Evolutionary conservation across 2,797 vertebrate genomes (phyloP).

Genomic region (Pseudomugil gertrudae): DNA sequence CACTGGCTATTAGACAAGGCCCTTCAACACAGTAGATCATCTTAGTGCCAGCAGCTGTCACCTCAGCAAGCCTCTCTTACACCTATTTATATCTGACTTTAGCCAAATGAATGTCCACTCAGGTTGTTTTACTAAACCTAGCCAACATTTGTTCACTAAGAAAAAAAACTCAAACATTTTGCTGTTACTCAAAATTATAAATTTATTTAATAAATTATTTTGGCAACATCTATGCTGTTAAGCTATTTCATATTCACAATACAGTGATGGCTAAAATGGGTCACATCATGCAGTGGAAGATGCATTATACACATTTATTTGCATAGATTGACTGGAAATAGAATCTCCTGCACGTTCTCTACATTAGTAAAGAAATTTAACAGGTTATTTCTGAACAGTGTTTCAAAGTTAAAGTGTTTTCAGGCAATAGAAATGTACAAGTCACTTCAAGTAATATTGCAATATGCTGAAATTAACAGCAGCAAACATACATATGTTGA

Average conservation of each 20-base stretch:
- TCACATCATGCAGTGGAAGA: conserved; percentile 8
- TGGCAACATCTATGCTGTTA: conserved; percentile 27
- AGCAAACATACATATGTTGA: conserved; percentile 12
- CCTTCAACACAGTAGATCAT: conserved; percentile 63
- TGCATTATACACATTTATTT: conserved; percentile 39
- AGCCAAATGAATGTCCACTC: conserved; percentile 9
- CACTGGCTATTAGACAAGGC: conserved; percentile 55
- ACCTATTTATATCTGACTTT: conserved; percentile 36
- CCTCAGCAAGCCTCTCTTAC: conserved; percentile 1
- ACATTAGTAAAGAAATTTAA: conserved; percentile 4
- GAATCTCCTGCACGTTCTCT: conserved; percentile 1
- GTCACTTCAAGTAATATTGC: conserved; percentile 31
- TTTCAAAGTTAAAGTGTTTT: background rate
- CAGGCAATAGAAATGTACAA: conserved; percentile 9
- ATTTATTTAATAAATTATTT: conserved; percentile 40
- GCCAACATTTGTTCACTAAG: background rate
- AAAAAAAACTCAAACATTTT: conserved; percentile 12
- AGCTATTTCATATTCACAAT: conserved; percentile 41
- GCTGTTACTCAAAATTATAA: conserved; percentile 37
- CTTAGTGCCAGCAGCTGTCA: conserved; percentile 35
- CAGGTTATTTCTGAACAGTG: background rate
- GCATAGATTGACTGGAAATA: conserved; percentile 44
- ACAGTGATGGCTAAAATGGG: conserved; percentile 6
- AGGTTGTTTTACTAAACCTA: conserved; percentile 1
- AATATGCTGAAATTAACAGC: background rate